These are phyloP conservation scores for Peromyscus aztecus DNA, from an alignment of 2,797 vertebrate species.

Conservation along the genomic window DNA sequence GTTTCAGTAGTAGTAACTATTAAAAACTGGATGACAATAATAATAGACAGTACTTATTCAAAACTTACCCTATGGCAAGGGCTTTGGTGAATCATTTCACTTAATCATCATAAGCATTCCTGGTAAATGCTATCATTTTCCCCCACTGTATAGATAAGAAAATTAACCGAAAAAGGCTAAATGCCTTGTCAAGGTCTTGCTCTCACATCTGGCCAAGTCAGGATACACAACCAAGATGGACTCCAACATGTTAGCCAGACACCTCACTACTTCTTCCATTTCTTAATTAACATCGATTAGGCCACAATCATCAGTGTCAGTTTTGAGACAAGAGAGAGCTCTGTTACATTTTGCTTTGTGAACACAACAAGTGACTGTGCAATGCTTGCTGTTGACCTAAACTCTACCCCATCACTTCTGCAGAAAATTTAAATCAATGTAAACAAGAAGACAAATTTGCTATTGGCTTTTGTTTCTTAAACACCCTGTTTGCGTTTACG, in stretches of 20 bases:
- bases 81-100: neutral
- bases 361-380: neutral
- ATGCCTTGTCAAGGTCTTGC: neutral
- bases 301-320: neutral
- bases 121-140: neutral
- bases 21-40: neutral
- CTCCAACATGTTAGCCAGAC: neutral
- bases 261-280: neutral
- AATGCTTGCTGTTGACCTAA: neutral
- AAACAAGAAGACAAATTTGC: neutral
- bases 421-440: constrained; percentile 30
- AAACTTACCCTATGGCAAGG: neutral
- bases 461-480: neutral
- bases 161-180: neutral
- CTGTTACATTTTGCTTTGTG: neutral
- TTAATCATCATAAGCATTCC: neutral
- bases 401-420: neutral
- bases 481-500: neutral
- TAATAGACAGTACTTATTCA: constrained; percentile 43
- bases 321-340: neutral
- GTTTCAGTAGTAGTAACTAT: neutral
- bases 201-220: neutral
- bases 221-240: neutral
- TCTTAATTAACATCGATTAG: neutral
- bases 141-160: neutral